A percentile compares a stretch with the other conserved stretches of the same genome.
phyloP scores from a whole-genome alignment of 1,140 invertebrate species.

The Tetramorium alpestre region DNA sequence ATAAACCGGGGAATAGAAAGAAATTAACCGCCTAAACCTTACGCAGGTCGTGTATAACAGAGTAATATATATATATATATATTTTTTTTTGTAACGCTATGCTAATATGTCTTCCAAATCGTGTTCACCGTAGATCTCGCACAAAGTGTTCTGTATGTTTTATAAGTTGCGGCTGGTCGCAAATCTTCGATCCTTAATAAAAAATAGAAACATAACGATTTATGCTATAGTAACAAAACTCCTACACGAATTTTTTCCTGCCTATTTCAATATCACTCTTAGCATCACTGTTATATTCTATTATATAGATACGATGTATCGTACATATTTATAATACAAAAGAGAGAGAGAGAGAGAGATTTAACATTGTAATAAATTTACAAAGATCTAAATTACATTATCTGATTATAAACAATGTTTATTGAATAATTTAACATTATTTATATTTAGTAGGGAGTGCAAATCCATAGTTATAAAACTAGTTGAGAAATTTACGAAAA shows the following conservation, averaged over 20 bases:
- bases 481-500: constrained; percentile 29
- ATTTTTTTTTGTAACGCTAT: constrained; percentile 15
- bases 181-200: constrained; percentile 2
- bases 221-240: background rate
- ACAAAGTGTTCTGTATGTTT: constrained; percentile 33
- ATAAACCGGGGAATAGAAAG: background rate
- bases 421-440: constrained; percentile 44
- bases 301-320: background rate
- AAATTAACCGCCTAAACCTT: constrained; percentile 14
- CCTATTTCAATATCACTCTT: background rate
- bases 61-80: constrained; percentile 8
- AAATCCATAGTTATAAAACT: constrained; percentile 35
- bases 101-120: constrained; percentile 5
- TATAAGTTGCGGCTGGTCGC: constrained; percentile 3
- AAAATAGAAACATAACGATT: background rate
- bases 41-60: constrained; percentile 32
- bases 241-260: background rate
- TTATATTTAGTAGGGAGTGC: background rate
- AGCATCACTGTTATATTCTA: background rate
- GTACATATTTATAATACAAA: background rate
- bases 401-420: constrained; percentile 32
- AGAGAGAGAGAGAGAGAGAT: background rate
- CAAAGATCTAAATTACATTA: background rate
- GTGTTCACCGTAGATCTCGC: constrained; percentile 26
- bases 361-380: background rate